Conservation (phyloP, 2,888 invertebrate genomes). For the Hydrotaea diabolus region DNA sequence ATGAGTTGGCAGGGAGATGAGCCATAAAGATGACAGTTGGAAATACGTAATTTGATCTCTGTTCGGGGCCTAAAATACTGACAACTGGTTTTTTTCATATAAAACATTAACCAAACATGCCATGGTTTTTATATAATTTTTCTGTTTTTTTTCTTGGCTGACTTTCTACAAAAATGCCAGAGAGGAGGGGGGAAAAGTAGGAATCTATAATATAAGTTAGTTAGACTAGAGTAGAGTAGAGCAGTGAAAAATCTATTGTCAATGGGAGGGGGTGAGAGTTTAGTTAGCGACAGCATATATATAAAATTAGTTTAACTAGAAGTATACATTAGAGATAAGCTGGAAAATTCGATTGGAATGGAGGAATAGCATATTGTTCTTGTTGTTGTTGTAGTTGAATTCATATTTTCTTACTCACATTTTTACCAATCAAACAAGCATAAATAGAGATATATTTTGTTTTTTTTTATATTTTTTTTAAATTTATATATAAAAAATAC, state of each 20-base stretch:
- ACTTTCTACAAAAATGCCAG: not conserved
- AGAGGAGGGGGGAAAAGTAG: not conserved
- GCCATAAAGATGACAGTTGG: not conserved
- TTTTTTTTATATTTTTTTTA: slow-evolving; percentile 60
- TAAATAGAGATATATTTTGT: slow-evolving; percentile 74
- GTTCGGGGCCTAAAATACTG: not conserved
- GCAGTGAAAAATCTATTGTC: too few species aligned
- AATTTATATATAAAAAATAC: slow-evolving; percentile 64
- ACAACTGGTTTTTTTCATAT: too few species aligned
- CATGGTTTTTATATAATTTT: slow-evolving; percentile 37
- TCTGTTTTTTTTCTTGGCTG: slow-evolving; percentile 3
- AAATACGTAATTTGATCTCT: not conserved
- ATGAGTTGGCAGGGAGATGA: not conserved
- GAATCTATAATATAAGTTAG: not conserved
- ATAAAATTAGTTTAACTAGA: too few species aligned
- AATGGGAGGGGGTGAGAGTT: not conserved
- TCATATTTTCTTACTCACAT: slow-evolving; percentile 76
- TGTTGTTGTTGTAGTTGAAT: slow-evolving; percentile 39
- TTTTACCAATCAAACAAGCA: slow-evolving; percentile 80
- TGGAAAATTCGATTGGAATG: slow-evolving; percentile 24
- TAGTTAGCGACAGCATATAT: too few species aligned
- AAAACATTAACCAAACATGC: slow-evolving; percentile 64
- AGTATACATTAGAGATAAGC: too few species aligned
- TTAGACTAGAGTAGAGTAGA: not conserved
- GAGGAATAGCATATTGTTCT: slow-evolving; percentile 34